Evolutionary conservation across 2,113 vertebrate genomes (phyloP), one percentile per base, ranked within the genome.

Genomic region (Bucco capensis): DNA sequence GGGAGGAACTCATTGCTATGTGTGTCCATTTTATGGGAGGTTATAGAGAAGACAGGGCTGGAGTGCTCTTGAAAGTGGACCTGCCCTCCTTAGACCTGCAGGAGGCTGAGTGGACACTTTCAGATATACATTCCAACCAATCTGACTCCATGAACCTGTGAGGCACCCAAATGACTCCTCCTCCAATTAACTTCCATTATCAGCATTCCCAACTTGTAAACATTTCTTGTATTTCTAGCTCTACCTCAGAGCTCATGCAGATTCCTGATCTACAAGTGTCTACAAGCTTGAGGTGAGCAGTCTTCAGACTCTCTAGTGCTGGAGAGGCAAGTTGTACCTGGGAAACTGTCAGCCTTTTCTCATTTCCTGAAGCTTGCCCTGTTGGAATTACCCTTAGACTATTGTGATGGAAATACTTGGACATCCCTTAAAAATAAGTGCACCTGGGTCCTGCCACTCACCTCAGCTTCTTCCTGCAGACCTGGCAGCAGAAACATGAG

Each of bases 381-480:
- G 10, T 60, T 8, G 5, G 51, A 80, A 71, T 50, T 44, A 61
- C 15, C 11, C 42, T 28, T 58, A 30, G 58, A 12, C 51, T 38
- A 19, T 12, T 37, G 24, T 27, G 51, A 71, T 51, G 56, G 49
- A 53, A 71, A 18, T 33, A 4, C 57, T 65, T 51, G 42, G 21
- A 10, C 11, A 50, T 9, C 6, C 13, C 19, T 73, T 50, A 19
- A 22, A 67, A 83, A 40, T 14, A 83, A 78, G 17, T 27, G 19
- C 12, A 19, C 3, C 4, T 30, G 17, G 6, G 23, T 33, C 54
- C 42, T 19, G 10, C 19, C 75, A 93, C 98, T 98, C 96, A 98
- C 98, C 98, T 99, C 42, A 99, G 91, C 86, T 97, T 98, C 96
- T 96, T 98, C 76, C 97, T 74, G 7, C 98, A 99, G 74, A 97